These are phyloP conservation scores for Gymnoscopelus braueri DNA, from an alignment of 2,797 vertebrate species.

Conservation along the genomic window DNA sequence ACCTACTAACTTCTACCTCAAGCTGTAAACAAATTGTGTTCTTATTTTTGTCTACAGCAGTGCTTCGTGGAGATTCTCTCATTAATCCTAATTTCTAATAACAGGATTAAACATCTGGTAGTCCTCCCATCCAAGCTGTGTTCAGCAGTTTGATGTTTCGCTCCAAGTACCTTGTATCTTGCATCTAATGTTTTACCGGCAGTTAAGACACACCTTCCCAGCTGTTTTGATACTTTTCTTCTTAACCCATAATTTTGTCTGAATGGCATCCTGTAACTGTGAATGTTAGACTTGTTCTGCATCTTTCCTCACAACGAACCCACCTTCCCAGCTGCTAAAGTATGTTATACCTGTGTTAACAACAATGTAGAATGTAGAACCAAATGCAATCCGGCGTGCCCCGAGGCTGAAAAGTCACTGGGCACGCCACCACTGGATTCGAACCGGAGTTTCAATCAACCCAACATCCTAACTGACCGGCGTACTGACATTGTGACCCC, in stretches of 20 bases:
- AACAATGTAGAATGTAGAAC: no score
- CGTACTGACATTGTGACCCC: no score
- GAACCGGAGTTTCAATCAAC: no score
- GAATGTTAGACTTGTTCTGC: neutral
- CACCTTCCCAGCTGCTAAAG: neutral
- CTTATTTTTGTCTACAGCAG: conserved; percentile 24
- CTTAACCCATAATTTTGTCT: neutral
- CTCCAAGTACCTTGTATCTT: conserved; percentile 41
- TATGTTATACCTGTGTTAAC: no score
- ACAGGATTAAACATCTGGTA: conserved; percentile 59
- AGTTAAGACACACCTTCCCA: conserved; percentile 44
- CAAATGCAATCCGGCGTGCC: no score
- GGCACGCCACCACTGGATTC: no score
- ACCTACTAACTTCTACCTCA: conserved; percentile 25
- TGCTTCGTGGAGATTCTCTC: conserved; percentile 36
- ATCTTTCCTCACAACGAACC: neutral
- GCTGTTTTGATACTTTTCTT: conserved; percentile 38
- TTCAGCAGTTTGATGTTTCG: conserved; percentile 36
- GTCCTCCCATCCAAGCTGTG: conserved; percentile 56
- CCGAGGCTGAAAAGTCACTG: no score
- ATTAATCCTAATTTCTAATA: conserved; percentile 53
- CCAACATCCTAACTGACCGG: no score
- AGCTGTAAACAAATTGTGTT: conserved; percentile 34
- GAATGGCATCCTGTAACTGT: neutral
- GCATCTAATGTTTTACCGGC: conserved; percentile 12